Evolutionary conservation across 2,888 invertebrate genomes (phyloP).

Genomic region (Tupiocoris notatus): DNA sequence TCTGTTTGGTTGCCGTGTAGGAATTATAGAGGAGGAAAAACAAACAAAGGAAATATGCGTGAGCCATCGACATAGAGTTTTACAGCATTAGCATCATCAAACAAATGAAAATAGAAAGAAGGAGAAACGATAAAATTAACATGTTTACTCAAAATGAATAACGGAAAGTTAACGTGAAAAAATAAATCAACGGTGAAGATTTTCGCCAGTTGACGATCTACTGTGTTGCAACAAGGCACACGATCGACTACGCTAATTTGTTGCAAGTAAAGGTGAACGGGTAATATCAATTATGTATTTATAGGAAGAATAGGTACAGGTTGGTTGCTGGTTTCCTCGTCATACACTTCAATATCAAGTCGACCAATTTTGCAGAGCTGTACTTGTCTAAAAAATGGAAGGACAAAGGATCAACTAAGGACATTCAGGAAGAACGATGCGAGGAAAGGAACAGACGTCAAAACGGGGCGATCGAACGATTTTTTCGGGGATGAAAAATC

Average conservation of each 20-base stretch:
- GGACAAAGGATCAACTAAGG: not conserved
- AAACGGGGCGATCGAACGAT: not conserved
- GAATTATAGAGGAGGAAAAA: constrained; percentile 49
- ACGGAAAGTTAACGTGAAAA: not conserved
- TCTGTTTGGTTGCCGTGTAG: constrained; percentile 50
- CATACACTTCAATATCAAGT: not conserved
- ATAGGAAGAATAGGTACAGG: not conserved
- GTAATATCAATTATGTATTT: too few species aligned
- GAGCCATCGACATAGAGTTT: constrained; percentile 45
- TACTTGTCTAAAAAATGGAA: not conserved
- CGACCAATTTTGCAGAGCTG: not conserved
- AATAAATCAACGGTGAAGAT: constrained; percentile 11
- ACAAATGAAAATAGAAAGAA: constrained; percentile 20
- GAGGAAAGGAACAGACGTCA: not conserved
- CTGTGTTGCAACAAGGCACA: constrained; percentile 39
- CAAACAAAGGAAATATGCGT: constrained; percentile 47
- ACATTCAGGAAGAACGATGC: not conserved
- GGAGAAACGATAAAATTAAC: constrained; percentile 9
- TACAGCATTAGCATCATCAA: constrained; percentile 39
- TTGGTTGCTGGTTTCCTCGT: not conserved
- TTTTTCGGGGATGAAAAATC: not conserved
- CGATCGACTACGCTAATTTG: constrained; percentile 32
- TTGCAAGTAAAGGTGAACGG: too few species aligned
- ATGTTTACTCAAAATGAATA: not conserved
- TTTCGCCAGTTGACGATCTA: constrained; percentile 14